phyloP scores from a whole-genome alignment of 1,140 invertebrate species.

The Dinoponera quadriceps region DNA sequence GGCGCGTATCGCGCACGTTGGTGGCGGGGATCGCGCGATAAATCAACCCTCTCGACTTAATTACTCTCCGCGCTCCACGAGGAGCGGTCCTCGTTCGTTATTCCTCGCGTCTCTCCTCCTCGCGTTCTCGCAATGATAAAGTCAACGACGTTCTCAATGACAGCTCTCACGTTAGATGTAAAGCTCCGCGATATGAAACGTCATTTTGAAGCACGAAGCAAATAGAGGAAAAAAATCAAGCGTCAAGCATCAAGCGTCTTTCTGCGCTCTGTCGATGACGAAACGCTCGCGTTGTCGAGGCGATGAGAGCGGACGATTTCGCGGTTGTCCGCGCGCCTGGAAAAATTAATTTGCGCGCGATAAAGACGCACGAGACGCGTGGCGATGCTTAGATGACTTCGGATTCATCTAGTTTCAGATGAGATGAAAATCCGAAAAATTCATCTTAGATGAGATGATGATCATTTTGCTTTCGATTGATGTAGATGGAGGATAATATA shows the following conservation, averaged over 20 bases:
- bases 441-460: too few relatives aligned
- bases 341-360: neutral
- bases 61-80: slow-evolving; percentile 52
- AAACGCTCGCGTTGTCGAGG: too few relatives aligned
- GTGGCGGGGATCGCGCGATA: slow-evolving; percentile 38
- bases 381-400: too few relatives aligned
- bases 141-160: neutral
- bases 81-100: slow-evolving; percentile 51
- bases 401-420: too few relatives aligned
- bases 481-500: too few relatives aligned
- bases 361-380: too few relatives aligned
- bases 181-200: neutral
- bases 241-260: neutral
- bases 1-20: slow-evolving; percentile 14
- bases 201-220: too few relatives aligned
- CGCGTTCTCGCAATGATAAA: neutral
- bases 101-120: slow-evolving; percentile 14
- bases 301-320: neutral
- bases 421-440: too few relatives aligned
- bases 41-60: slow-evolving; percentile 66
- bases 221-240: too few relatives aligned
- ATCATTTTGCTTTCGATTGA: too few relatives aligned
- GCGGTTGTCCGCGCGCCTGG: neutral
- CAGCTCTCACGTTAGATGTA: neutral
- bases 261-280: neutral